Conservation (phyloP, 1,140 invertebrate species). For the Vanessa atalanta region DNA sequence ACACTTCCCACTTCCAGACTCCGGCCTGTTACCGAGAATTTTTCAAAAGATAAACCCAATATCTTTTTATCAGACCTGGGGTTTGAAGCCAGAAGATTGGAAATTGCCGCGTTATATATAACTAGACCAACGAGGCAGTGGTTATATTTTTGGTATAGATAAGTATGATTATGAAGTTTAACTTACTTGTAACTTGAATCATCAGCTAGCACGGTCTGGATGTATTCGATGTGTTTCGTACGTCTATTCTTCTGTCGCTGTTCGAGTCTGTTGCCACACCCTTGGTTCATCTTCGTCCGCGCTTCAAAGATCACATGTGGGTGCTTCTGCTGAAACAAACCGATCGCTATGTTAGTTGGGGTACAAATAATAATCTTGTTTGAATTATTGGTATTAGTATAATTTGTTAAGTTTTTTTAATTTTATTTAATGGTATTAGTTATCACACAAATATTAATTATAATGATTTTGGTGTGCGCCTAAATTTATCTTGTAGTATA, state of each 20-base stretch:
- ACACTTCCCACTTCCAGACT: too few species aligned
- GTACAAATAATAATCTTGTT: background rate
- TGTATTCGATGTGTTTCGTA: constrained; percentile 83
- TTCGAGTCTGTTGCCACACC: constrained; percentile 90
- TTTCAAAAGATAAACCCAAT: too few species aligned
- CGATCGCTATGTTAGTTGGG: constrained; percentile 48
- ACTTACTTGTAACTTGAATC: constrained; percentile 51
- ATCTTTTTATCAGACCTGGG: too few species aligned
- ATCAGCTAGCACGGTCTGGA: constrained; percentile 72
- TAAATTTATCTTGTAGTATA: too few species aligned
- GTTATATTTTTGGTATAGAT: background rate
- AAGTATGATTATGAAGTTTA: background rate
- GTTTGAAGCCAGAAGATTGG: too few species aligned
- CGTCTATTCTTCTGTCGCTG: constrained; percentile 84
- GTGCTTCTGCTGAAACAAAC: constrained; percentile 94
- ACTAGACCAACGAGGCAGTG: too few species aligned
- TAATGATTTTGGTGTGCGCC: too few species aligned
- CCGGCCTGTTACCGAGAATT: too few species aligned
- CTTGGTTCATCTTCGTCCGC: constrained; percentile 91
- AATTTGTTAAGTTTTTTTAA: too few species aligned
- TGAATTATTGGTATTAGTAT: background rate
- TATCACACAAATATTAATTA: too few species aligned
- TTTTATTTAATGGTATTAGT: too few species aligned
- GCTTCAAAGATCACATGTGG: constrained; percentile 98
- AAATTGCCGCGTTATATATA: too few species aligned